phyloP scores from a whole-genome alignment of 1,140 invertebrate species.

The Ceratina australensis region DNA sequence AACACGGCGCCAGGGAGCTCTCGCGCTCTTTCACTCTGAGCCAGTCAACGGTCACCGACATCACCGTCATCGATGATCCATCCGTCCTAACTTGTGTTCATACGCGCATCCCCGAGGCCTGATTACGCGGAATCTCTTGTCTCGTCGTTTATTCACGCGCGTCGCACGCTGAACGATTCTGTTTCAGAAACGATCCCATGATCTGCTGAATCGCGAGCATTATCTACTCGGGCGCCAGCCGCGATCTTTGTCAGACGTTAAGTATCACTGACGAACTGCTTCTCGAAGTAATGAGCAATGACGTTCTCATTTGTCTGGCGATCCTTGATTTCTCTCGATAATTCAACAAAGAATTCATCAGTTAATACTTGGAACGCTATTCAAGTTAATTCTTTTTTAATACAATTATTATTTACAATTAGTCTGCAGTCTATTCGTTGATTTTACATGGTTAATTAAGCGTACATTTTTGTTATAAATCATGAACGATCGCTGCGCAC shows the following conservation, averaged over 20 bases:
- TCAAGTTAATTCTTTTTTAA: no score
- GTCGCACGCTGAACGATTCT: conserved; percentile 8
- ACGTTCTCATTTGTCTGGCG: no score
- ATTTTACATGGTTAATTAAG: no score
- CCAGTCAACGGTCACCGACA: conserved; percentile 75
- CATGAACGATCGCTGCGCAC: no score
- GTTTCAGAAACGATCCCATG: conserved; percentile 3
- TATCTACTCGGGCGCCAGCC: conserved; percentile 12
- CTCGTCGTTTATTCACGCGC: conserved; percentile 41
- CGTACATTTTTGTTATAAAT: no score
- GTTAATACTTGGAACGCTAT: no score
- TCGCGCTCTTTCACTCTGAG: conserved; percentile 45
- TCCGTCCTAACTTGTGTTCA: conserved; percentile 30
- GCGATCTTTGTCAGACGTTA: conserved; percentile 16
- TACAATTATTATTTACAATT: no score
- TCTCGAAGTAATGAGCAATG: no score
- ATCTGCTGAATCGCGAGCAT: conserved; percentile 16
- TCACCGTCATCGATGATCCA: conserved; percentile 53
- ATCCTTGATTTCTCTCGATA: no score
- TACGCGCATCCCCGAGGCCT: conserved; percentile 23
- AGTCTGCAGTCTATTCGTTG: no score
- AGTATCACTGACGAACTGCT: conserved; percentile 4
- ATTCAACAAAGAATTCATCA: no score
- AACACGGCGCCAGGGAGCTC: conserved; percentile 74
- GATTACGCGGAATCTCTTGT: conserved; percentile 60